Evolutionary conservation across 1,140 invertebrate genomes (phyloP), one percentile per base, ranked within the genome.

Genomic region (Callitettix versicolor): DNA sequence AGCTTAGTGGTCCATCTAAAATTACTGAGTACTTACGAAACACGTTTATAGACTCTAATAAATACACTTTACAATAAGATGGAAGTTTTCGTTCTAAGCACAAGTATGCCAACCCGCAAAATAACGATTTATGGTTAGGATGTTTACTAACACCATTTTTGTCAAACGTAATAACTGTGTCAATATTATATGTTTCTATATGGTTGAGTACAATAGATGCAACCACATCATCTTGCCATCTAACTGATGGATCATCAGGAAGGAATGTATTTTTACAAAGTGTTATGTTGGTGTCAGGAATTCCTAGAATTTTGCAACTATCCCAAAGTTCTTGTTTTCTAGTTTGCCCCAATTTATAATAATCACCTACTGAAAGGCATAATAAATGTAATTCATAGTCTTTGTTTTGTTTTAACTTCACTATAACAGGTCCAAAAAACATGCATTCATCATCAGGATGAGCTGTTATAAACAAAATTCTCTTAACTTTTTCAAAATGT

Each of bases 371-470:
- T 7, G 90, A 87, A 53, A 97, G 72, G 71, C 93, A 97, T 17
- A 97, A 72, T 20, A 98, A 60, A 68, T 87, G 85, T 41, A 95
- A 75, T 61, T 77, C 72, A 62, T 72, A 82, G 61, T 71, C 75
- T 59, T 74, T 75, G 30, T 79, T 73, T 62, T 75, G 79, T n/a
- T 69, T 71, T 34, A 82, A 76, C 67, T 76, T 79, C 57, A 90
- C 75, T 56, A 98, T 82, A 18, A 90, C 81, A 6, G 95, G 95
- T 0, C 91, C 91, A 70, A 98, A 98, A 70, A 98, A 98, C 95
- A 98, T 98, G 59, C 89, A 91, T 69, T 98, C 95, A 67, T 95
- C 91, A 71, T 97, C 95, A 7, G 95, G 95, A 77, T 98, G 95
- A 20, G 94, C 92, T 12, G 80, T 89, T 0, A 96, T 80, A 33